phyloP scores from a whole-genome alignment of 2,888 invertebrate genomes.

The Tupiocoris notatus region DNA sequence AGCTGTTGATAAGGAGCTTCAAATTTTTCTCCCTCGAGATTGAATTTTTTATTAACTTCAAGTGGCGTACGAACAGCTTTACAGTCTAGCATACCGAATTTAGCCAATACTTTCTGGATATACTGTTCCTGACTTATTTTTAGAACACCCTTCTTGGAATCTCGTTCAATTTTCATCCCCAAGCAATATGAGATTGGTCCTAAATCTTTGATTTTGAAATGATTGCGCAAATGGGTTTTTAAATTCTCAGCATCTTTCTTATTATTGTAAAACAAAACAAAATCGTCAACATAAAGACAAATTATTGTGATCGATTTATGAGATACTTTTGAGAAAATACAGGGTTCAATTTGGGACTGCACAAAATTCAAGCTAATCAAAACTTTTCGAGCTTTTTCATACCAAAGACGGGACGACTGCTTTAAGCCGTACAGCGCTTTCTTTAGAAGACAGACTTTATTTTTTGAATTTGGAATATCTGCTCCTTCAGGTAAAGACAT shows the following conservation, averaged over 20 bases:
- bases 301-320: conserved; percentile 47
- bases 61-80: conserved; percentile 25
- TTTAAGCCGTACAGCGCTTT: too few species aligned
- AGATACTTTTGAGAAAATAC: conserved; percentile 49
- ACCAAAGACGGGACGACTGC: too few species aligned
- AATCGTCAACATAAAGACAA: conserved; percentile 52
- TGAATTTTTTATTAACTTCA: conserved; percentile 1
- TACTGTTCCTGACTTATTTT: conserved; percentile 37
- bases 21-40: too few species aligned
- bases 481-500: conserved; percentile 53
- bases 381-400: conserved; percentile 50
- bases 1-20: conserved; percentile 37
- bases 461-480: conserved; percentile 48
- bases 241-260: neutral
- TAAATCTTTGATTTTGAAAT: neutral
- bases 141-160: conserved; percentile 19
- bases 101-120: too few species aligned
- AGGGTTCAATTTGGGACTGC: conserved; percentile 51
- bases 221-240: neutral
- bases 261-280: neutral
- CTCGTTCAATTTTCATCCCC: conserved; percentile 2
- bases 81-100: too few species aligned
- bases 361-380: conserved; percentile 49
- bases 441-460: conserved; percentile 51
- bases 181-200: neutral